Evolutionary conservation across 2,888 invertebrate species (phyloP).

Genomic region (Aphodius sticticus): DNA sequence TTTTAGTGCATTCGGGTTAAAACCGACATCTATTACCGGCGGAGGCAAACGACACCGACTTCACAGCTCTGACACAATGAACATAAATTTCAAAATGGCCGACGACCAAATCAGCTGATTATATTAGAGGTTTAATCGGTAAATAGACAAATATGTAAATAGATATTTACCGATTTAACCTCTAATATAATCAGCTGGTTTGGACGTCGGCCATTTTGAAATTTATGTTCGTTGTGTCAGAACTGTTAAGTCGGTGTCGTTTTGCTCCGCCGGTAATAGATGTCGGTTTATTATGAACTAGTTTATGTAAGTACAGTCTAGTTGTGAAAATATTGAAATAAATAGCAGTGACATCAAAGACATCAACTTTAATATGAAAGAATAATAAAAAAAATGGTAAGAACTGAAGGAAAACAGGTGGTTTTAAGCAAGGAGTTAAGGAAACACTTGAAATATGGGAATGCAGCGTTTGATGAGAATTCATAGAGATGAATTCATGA

Average conservation of each 20-base stretch:
- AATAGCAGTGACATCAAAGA: no score
- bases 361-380: no score
- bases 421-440: no score
- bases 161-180: not conserved
- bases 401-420: no score
- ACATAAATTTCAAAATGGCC: not conserved
- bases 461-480: no score
- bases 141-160: no score
- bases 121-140: not conserved
- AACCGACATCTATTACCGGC: not conserved
- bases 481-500: no score
- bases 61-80: not conserved
- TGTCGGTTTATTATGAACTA: not conserved
- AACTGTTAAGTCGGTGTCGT: not conserved
- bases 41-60: not conserved
- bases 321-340: no score
- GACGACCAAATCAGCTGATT: not conserved
- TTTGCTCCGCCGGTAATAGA: constrained; percentile 4
- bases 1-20: constrained; percentile 4
- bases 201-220: not conserved
- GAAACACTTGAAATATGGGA: no score
- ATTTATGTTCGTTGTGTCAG: not conserved
- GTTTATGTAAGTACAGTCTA: no score
- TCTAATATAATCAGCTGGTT: not conserved
- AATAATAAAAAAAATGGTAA: no score